Evolutionary conservation across 1,140 invertebrate genomes (phyloP), one percentile per base, ranked within the genome.

Genomic region (Coptotermes formosanus): DNA sequence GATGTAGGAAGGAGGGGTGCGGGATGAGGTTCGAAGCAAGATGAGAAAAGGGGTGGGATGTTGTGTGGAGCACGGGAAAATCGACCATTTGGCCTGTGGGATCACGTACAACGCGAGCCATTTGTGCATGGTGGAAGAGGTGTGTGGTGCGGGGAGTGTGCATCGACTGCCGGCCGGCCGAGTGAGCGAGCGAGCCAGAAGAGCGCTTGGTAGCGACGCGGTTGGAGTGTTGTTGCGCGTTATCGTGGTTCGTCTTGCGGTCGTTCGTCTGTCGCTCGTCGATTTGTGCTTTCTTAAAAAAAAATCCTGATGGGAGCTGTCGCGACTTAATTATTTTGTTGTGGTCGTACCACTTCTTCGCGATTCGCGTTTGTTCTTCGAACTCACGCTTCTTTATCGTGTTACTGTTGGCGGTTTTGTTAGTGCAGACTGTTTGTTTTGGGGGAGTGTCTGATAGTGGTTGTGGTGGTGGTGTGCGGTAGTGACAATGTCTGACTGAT

Each of bases 71-170:
- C 87, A 64, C 85, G 87, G 85, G 87, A 87, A 87, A 87, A 85
- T 87, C 87, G 87, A 87, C 87, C 87, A 87, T 87, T 84, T 83
- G 85, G 69, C 85, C 48, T 30, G 83, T 45, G 83, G 19, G 48
- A 43, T 52, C 83, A 84, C 83, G 82, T 83, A 83, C 43, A 48
- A 48, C 82, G 21, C 9, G 38, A 43, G 55, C 45, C 83, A n/a
- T 64, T 52, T 64, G 44, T 25, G 82, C 85, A 25, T 14, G 85
- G 48, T 7, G 82, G 87, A 84, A 83, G 87, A 88, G 88, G 88
- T 86, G 88, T 86, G 87, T 87, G 89, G 88, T 88, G 88, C 88
- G 86, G 87, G 88, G 87, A 83, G 82, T 38, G 83, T 82, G 88
- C 88, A 86, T 87, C 86, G 75, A 48, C 52, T 83, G 45, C 21